These are phyloP conservation scores for Hippoglossus hippoglossus DNA, from an alignment of 2,797 vertebrate genomes.

Conservation along the genomic window DNA sequence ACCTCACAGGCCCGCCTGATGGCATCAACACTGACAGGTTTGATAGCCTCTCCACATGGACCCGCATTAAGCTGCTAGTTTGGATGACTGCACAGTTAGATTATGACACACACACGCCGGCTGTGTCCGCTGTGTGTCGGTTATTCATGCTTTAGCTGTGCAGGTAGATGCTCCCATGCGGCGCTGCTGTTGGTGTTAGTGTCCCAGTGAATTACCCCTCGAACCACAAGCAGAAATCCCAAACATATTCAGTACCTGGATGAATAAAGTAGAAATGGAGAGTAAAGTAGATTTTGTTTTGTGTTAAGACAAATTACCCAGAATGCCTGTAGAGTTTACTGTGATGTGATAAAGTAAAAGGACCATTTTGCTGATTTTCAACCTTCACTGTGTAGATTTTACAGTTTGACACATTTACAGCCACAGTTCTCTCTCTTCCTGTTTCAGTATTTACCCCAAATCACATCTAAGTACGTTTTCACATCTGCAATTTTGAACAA, in stretches of 20 bases:
- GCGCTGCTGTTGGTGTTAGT: slow-evolving; percentile 22
- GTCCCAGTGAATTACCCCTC: slow-evolving; percentile 5
- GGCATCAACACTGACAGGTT: slow-evolving; percentile 76
- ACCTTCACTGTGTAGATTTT: background rate
- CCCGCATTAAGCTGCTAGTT: slow-evolving; percentile 46
- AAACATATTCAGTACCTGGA: background rate
- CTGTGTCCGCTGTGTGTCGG: background rate
- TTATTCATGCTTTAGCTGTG: slow-evolving; percentile 50
- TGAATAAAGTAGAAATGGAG: slow-evolving; percentile 3
- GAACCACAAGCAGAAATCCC: slow-evolving; percentile 2
- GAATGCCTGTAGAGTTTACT: slow-evolving; percentile 14
- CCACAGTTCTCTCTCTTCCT: slow-evolving; percentile 8
- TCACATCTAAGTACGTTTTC: slow-evolving; percentile 4
- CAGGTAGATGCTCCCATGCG: slow-evolving; percentile 25
- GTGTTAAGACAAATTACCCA: slow-evolving; percentile 17
- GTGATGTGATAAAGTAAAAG: slow-evolving; percentile 14
- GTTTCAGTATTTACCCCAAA: slow-evolving; percentile 15
- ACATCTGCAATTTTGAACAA: background rate
- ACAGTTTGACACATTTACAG: background rate
- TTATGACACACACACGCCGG: slow-evolving; percentile 21
- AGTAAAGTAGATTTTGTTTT: slow-evolving; percentile 11
- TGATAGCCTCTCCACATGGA: slow-evolving; percentile 52
- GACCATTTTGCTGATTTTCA: slow-evolving; percentile 39
- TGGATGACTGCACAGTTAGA: slow-evolving; percentile 49
- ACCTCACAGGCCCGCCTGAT: slow-evolving; percentile 75